Evolutionary conservation across 2,888 invertebrate genomes (phyloP).

Genomic region (Melieria crassipennis): DNA sequence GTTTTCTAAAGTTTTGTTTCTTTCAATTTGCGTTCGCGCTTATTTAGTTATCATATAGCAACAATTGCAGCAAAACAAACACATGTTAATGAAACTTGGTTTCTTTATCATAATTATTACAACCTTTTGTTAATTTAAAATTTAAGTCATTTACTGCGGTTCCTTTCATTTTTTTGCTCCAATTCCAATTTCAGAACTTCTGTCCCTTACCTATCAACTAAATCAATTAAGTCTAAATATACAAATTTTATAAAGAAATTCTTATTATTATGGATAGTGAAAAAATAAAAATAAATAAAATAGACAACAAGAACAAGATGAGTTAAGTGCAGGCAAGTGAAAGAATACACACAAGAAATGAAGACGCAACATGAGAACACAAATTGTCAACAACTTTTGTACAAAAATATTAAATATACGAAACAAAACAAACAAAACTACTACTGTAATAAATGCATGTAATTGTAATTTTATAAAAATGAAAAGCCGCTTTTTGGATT

Average conservation of each 20-base stretch:
- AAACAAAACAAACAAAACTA: too few relatives aligned
- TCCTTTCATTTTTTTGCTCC: neutral
- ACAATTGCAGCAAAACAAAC: too few relatives aligned
- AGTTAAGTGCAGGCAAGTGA: neutral
- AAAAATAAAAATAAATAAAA: constrained; percentile 18
- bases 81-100: too few relatives aligned
- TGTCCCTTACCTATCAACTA: neutral
- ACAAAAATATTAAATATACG: neutral
- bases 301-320: constrained; percentile 2
- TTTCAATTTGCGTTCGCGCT: too few relatives aligned
- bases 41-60: too few relatives aligned
- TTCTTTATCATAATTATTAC: too few relatives aligned
- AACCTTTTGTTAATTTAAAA: too few relatives aligned
- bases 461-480: too few relatives aligned
- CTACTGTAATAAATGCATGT: too few relatives aligned
- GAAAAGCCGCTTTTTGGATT: too few relatives aligned
- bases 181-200: neutral
- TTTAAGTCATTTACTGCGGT: neutral
- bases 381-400: constrained; percentile 1
- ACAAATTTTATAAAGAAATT: constrained; percentile 15
- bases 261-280: constrained; percentile 11
- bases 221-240: constrained; percentile 7
- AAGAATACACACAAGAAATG: constrained; percentile 5
- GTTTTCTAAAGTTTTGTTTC: too few relatives aligned
- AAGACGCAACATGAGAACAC: neutral